Evolutionary conservation across 2,113 vertebrate genomes (phyloP).

Genomic region (Otocyon megalotis): DNA sequence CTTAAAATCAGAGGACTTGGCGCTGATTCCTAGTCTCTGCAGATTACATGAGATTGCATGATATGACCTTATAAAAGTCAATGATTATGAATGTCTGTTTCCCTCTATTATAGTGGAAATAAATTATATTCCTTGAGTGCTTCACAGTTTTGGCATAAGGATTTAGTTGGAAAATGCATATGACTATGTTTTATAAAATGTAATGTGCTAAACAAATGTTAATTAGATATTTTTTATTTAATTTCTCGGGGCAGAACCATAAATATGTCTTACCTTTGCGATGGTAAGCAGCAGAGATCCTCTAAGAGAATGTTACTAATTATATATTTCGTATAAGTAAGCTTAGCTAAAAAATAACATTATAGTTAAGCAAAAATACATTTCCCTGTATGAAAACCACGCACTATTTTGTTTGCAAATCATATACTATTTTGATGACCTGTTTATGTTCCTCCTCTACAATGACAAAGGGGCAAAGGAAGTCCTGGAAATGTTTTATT

Average conservation of each 20-base stretch:
- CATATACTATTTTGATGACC: not conserved
- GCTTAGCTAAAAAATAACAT: not conserved
- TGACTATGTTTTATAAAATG: conserved; percentile 29
- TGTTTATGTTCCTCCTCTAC: not conserved
- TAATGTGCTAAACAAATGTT: not conserved
- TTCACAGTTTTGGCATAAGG: not conserved
- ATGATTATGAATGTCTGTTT: not conserved
- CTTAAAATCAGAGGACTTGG: not conserved
- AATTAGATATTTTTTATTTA: not conserved
- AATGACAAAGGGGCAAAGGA: not conserved
- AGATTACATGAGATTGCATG: not conserved
- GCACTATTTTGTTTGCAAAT: conserved; percentile 1
- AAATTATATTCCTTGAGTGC: not conserved
- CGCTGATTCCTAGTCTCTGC: not conserved
- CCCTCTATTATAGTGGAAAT: not conserved
- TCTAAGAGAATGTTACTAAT: not conserved
- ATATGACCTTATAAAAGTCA: not conserved
- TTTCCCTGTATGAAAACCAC: conserved; percentile 18
- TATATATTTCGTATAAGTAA: conserved; percentile 41
- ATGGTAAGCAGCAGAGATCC: not conserved
- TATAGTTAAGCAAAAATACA: not conserved
- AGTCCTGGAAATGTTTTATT: conserved; percentile 29
- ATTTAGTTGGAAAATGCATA: not conserved
- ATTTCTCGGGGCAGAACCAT: not conserved
- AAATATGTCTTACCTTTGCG: not conserved